phyloP scores from a whole-genome alignment of 2,113 vertebrate genomes.

The Hymenochirus boettgeri region DNA sequence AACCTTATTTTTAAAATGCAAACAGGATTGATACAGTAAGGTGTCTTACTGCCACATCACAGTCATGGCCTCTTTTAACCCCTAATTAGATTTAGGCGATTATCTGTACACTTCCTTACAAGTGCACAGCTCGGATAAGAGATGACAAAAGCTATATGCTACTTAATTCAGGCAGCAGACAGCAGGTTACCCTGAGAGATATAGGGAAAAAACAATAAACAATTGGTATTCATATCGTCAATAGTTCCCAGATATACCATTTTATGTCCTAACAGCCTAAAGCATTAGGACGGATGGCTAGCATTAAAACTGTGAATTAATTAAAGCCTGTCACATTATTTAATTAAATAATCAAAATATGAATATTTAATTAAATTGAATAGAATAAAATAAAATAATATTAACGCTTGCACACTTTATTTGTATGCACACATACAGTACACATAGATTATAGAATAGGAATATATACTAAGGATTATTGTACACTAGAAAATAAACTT shows the following conservation, averaged over 20 bases:
- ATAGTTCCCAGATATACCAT: constrained; percentile 68
- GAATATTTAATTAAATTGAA: too few species aligned
- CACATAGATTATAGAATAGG: too few species aligned
- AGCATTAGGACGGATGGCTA: constrained; percentile 74
- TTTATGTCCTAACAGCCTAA: constrained; percentile 68
- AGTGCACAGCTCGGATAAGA: constrained; percentile 95
- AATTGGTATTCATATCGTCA: constrained; percentile 84
- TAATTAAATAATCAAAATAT: too few species aligned
- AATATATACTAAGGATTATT: too few species aligned
- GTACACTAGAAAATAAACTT: too few species aligned
- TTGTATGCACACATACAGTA: too few species aligned
- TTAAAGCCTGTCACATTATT: constrained; percentile 4
- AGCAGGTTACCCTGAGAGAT: constrained; percentile 76
- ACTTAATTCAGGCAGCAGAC: constrained; percentile 72
- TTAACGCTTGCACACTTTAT: too few species aligned
- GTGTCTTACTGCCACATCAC: constrained; percentile 86
- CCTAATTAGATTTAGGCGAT: constrained; percentile 98
- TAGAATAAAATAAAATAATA: too few species aligned
- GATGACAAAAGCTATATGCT: constrained; percentile 93
- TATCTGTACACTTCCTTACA: constrained; percentile 97
- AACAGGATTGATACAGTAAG: constrained; percentile 93
- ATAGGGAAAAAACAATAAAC: constrained; percentile 68
- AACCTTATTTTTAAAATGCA: constrained; percentile 98
- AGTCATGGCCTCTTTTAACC: constrained; percentile 97
- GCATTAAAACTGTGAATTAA: constrained; percentile 57